phyloP scores from a whole-genome alignment of 2,113 vertebrate genomes.

The Trochalopteron elliotii region DNA sequence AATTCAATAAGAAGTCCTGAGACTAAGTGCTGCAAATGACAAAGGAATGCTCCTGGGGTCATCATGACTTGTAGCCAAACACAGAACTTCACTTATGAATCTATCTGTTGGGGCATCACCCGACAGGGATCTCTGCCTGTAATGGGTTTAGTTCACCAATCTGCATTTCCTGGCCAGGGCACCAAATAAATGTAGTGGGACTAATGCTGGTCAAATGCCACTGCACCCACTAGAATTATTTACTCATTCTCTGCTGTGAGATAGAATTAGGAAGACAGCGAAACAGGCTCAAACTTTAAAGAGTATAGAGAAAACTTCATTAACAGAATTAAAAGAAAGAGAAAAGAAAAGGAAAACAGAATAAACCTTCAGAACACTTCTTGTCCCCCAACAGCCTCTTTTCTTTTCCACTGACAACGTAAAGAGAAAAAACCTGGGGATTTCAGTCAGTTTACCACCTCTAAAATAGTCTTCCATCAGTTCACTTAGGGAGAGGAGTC shows the following conservation, averaged over 20 bases:
- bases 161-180: neutral
- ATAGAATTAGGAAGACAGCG: neutral
- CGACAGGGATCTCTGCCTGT: rapidly evolving
- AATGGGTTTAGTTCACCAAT: neutral
- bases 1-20: neutral
- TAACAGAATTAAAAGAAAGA: neutral
- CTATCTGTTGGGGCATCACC: neutral
- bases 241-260: neutral
- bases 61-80: neutral
- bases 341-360: neutral
- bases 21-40: neutral
- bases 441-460: neutral
- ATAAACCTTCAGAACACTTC: neutral
- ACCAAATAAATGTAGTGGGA: neutral
- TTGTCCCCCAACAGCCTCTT: neutral
- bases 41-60: neutral
- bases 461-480: neutral
- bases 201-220: neutral
- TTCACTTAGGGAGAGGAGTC: neutral
- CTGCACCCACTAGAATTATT: neutral
- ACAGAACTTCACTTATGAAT: neutral
- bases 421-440: neutral
- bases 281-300: neutral
- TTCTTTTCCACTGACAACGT: neutral
- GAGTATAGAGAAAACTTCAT: neutral